These are phyloP conservation scores for Agrochola macilenta DNA, from an alignment of 2,888 invertebrate genomes.

Conservation along the genomic window DNA sequence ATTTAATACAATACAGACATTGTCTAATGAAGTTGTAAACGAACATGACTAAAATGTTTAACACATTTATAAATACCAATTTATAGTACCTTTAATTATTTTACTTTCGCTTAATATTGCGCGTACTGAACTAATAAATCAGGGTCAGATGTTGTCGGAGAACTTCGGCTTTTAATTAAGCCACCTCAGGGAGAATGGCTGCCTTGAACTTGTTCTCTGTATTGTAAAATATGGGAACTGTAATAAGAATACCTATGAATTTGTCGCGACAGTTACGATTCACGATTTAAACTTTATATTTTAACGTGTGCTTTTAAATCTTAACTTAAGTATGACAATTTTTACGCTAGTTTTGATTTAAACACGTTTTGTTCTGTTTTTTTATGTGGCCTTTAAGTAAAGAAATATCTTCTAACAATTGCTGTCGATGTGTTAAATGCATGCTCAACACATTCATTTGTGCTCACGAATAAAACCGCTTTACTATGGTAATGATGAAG, in stretches of 20 bases:
- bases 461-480: constrained; percentile 10
- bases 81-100: too few species aligned
- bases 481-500: not conserved
- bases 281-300: not conserved
- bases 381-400: not conserved
- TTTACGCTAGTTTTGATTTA: not conserved
- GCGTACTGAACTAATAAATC: constrained; percentile 6
- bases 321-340: not conserved
- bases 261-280: not conserved
- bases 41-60: too few species aligned
- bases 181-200: not conserved
- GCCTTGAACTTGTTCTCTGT: not conserved
- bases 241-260: not conserved
- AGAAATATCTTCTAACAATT: too few species aligned
- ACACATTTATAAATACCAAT: too few species aligned
- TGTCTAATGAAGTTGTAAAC: too few species aligned
- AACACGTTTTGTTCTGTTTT: not conserved
- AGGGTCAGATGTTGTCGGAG: not conserved
- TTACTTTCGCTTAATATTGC: constrained; percentile 27
- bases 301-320: not conserved
- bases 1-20: too few species aligned
- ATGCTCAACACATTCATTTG: not conserved
- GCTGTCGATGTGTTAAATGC: not conserved
- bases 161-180: constrained; percentile 13
- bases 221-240: not conserved